These are phyloP conservation scores for Tenrec ecaudatus DNA, from an alignment of 2,113 vertebrate genomes.

Conservation along the genomic window DNA sequence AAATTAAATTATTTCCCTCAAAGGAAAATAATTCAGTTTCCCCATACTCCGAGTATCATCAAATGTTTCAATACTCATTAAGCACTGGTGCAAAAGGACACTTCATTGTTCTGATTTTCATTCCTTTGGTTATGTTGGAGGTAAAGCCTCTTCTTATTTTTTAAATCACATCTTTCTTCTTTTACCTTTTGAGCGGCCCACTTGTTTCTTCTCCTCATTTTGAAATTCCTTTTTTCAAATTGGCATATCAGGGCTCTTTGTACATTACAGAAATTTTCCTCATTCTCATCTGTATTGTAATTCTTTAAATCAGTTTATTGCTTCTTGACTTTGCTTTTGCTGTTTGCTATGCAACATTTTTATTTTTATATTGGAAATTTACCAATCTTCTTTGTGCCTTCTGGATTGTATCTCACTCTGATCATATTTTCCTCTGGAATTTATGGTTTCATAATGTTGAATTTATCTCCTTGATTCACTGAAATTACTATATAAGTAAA, in stretches of 20 bases:
- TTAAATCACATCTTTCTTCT: neutral
- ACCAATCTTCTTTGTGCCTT: neutral
- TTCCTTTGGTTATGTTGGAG: neutral
- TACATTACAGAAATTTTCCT: too few relatives aligned
- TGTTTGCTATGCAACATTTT: neutral
- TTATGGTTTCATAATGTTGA: neutral
- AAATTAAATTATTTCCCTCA: neutral
- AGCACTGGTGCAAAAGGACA: conserved; percentile 4
- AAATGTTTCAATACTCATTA: neutral
- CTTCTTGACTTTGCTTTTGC: neutral
- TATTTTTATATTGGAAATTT: neutral
- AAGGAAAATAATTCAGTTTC: neutral
- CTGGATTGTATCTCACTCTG: neutral
- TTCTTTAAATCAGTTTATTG: neutral
- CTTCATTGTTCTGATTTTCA: conserved; percentile 38
- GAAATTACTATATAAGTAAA: neutral
- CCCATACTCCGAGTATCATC: neutral
- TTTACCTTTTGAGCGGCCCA: neutral
- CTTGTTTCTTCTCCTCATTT: neutral
- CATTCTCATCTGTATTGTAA: neutral
- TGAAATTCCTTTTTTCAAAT: too few relatives aligned
- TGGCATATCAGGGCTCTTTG: too few relatives aligned
- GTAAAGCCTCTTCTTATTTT: conserved; percentile 9
- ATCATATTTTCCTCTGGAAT: neutral
- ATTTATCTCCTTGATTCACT: neutral